A percentile compares a stretch with the other conserved stretches of the same genome.
phyloP scores from a whole-genome alignment of 2,113 vertebrate species.

The Triplophysa dalaica region DNA sequence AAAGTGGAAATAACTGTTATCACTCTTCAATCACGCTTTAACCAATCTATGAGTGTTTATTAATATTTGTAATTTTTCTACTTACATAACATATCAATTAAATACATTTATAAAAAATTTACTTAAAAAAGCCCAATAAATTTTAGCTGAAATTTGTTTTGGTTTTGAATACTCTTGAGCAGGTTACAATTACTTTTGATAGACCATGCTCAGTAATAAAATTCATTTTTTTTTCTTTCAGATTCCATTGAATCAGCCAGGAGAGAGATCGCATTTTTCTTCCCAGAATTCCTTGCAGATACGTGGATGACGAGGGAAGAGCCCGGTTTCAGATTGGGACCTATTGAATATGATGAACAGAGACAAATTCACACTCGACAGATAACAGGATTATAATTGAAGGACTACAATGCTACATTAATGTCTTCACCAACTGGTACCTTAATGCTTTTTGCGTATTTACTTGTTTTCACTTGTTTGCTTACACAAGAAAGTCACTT shows the following conservation, averaged over 20 bases:
- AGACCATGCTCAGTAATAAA: background rate
- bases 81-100: no score
- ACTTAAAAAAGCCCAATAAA: no score
- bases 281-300: conserved; percentile 81
- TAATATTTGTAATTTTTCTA: no score
- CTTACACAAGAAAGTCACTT: background rate
- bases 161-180: background rate
- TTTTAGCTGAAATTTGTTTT: no score
- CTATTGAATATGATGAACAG: conserved; percentile 62
- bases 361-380: conserved; percentile 68
- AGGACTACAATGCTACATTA: conserved; percentile 1
- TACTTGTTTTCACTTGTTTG: background rate
- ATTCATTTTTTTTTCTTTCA: conserved; percentile 55
- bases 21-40: no score
- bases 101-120: no score
- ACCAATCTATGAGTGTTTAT: no score
- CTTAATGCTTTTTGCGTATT: background rate
- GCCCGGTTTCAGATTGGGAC: conserved; percentile 70
- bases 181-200: no score
- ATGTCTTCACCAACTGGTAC: background rate
- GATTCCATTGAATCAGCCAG: conserved; percentile 85
- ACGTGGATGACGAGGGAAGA: conserved; percentile 85
- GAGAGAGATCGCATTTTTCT: conserved; percentile 89
- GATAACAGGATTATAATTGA: conserved; percentile 50
- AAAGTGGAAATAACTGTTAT: no score